A percentile compares a stretch with the other conserved stretches of the same genome.
These are phyloP conservation scores for Limonius californicus DNA, from an alignment of 1,140 invertebrate genomes.

Conservation along the genomic window DNA sequence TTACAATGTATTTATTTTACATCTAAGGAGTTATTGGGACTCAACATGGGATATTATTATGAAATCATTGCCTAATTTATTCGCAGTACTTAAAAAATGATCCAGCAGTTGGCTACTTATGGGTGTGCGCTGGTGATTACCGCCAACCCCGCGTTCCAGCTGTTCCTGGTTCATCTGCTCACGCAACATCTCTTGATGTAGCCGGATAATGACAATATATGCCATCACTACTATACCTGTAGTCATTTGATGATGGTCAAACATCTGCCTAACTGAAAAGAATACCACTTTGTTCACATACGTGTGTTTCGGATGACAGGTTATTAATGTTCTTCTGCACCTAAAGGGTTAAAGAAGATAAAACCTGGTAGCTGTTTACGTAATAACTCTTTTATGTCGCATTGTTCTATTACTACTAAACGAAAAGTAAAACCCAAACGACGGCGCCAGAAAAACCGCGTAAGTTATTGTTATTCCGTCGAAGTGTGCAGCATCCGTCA, in stretches of 20 bases:
- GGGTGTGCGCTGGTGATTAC: background rate
- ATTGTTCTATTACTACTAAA: no score
- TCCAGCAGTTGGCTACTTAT: background rate
- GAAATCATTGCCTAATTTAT: background rate
- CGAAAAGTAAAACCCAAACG: no score
- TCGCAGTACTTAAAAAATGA: background rate
- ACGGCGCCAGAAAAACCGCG: background rate
- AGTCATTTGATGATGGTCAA: background rate
- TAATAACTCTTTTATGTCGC: no score
- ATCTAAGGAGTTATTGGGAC: no score
- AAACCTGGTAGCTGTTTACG: no score
- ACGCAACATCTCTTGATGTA: conserved; percentile 12
- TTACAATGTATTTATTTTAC: no score
- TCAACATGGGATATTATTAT: no score
- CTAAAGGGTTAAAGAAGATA: no score
- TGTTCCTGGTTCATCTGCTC: conserved; percentile 10
- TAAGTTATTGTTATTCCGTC: conserved; percentile 2
- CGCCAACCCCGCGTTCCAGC: background rate
- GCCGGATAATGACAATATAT: conserved; percentile 11
- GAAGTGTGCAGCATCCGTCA: background rate
- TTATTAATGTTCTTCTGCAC: no score
- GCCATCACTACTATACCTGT: conserved; percentile 6
- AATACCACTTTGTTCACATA: no score
- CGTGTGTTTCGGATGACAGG: no score
- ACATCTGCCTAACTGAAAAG: background rate